Percentiles rank a stretch among this genome's conserved stretches.
Conservation (phyloP, 2,113 vertebrate genomes). For the Kryptolebias marmoratus region DNA sequence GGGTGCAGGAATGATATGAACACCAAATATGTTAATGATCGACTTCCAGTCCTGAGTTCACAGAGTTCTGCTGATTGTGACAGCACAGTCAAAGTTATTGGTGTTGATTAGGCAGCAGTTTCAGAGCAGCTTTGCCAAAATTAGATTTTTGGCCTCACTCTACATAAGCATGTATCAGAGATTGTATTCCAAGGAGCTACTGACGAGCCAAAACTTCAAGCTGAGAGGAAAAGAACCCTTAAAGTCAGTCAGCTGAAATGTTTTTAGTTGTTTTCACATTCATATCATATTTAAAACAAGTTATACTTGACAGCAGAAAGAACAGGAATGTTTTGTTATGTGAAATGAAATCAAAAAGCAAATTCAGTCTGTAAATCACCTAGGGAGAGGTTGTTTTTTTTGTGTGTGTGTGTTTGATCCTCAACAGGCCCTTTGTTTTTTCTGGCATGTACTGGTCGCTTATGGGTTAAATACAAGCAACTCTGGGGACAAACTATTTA, state of each 20-base stretch:
- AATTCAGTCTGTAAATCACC: too few relatives aligned
- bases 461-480: background rate
- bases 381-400: too few relatives aligned
- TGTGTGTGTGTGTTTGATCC: too few relatives aligned
- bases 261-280: background rate
- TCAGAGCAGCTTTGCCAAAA: conserved; percentile 12
- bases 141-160: conserved; percentile 33
- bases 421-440: background rate
- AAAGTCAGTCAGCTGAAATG: conserved; percentile 20
- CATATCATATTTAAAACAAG: conserved; percentile 1
- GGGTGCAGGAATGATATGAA: conserved; percentile 24
- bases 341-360: too few relatives aligned
- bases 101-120: conserved; percentile 44
- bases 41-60: conserved; percentile 27
- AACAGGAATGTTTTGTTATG: background rate
- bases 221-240: conserved; percentile 1
- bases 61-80: conserved; percentile 18
- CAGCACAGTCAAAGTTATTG: conserved; percentile 20
- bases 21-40: conserved; percentile 43
- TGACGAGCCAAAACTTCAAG: conserved; percentile 6
- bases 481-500: background rate
- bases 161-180: conserved; percentile 23
- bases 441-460: background rate
- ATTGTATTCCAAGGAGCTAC: background rate
- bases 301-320: conserved; percentile 4